Conservation (phyloP, 2,797 vertebrate genomes). For the Choloepus didactylus region DNA sequence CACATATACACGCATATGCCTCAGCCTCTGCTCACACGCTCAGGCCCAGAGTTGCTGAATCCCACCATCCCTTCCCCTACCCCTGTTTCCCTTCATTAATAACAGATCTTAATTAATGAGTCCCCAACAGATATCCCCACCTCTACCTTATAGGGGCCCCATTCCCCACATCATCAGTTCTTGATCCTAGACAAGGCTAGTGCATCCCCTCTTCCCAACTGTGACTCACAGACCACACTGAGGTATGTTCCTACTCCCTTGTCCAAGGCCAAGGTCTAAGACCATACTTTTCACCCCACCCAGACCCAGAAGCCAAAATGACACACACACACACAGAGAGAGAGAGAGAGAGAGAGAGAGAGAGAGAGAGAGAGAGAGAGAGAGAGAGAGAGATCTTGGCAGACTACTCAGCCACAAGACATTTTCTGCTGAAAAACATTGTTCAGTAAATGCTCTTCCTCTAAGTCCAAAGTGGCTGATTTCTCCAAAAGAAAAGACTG, state of each 20-base stretch:
- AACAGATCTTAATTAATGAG: conserved; percentile 29
- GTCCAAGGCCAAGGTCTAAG: not conserved
- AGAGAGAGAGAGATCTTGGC: not conserved
- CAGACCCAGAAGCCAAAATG: not conserved
- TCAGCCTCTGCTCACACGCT: not conserved
- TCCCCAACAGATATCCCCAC: not conserved
- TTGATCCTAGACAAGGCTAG: not conserved
- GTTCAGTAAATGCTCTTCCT: conserved; percentile 13
- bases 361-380: too few species aligned
- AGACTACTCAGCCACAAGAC: not conserved
- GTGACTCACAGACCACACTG: not conserved
- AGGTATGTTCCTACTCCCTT: not conserved
- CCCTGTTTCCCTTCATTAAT: not conserved
- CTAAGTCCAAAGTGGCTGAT: conserved; percentile 7
- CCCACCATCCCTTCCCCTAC: conserved; percentile 3
- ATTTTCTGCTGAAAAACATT: not conserved
- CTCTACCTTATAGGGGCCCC: not conserved
- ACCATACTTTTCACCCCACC: not conserved
- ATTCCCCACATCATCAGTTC: not conserved
- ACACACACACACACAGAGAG: not conserved
- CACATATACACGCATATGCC: not conserved
- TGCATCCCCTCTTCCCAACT: not conserved
- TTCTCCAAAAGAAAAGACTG: conserved; percentile 39
- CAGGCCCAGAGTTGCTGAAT: not conserved
- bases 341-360: not conserved